These are phyloP conservation scores for Microcaecilia unicolor DNA, from an alignment of 2,797 vertebrate species.

Conservation along the genomic window DNA sequence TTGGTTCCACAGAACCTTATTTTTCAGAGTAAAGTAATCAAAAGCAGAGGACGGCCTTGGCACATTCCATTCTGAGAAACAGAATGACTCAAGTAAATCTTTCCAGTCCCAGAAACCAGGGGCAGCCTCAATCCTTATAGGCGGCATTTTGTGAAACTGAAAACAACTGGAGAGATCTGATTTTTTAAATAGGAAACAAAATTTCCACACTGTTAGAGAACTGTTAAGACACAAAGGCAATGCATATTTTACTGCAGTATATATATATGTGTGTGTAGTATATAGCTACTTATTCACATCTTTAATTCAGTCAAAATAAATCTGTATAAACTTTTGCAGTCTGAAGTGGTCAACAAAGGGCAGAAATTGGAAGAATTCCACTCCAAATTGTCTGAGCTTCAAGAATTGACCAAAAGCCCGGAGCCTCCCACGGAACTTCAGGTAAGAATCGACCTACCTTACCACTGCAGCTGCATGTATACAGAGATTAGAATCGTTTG, in stretches of 20 bases:
- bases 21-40: slow-evolving; percentile 3
- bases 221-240: too few species aligned
- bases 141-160: too few species aligned
- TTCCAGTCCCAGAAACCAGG: slow-evolving; percentile 6
- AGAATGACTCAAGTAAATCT: slow-evolving; percentile 1
- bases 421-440: slow-evolving; percentile 81
- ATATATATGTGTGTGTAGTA: too few species aligned
- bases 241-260: too few species aligned
- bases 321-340: slow-evolving; percentile 44
- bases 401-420: slow-evolving; percentile 65
- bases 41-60: neutral
- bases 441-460: too few species aligned
- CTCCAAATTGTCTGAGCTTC: slow-evolving; percentile 74
- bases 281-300: too few species aligned
- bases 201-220: too few species aligned
- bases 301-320: slow-evolving; percentile 1
- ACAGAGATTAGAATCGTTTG: too few species aligned
- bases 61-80: slow-evolving; percentile 1
- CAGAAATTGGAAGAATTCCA: slow-evolving; percentile 67
- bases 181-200: too few species aligned
- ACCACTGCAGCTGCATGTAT: too few species aligned
- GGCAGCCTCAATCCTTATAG: too few species aligned
- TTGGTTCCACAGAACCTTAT: slow-evolving; percentile 12
- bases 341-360: slow-evolving; percentile 71
- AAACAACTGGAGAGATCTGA: too few species aligned